Evolutionary conservation across 1,140 invertebrate genomes (phyloP).

Genomic region (Paraescarpia echinospica): DNA sequence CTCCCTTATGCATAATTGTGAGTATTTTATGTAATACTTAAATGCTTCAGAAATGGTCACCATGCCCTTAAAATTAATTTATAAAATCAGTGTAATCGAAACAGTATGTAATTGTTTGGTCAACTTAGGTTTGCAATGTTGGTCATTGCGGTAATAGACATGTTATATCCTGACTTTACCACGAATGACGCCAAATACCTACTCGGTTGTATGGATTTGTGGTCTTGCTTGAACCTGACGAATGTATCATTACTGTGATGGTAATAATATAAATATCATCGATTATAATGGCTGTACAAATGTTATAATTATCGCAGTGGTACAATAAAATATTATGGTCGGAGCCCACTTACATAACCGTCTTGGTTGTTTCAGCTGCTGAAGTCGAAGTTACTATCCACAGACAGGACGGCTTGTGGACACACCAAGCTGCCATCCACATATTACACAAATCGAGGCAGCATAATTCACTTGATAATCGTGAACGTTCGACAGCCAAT

Average conservation of each 20-base stretch:
- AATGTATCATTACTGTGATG: neutral
- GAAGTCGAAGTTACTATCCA: neutral
- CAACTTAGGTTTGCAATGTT: too few relatives aligned
- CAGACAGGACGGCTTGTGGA: neutral
- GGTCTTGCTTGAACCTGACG: neutral
- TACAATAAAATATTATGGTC: neutral
- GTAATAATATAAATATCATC: neutral
- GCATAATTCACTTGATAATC: neutral
- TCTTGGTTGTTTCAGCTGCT: neutral
- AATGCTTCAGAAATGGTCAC: too few relatives aligned
- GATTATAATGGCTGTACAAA: neutral
- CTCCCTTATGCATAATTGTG: too few relatives aligned
- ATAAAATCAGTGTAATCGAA: too few relatives aligned
- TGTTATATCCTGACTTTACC: neutral
- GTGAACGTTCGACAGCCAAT: neutral
- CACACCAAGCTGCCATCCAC: neutral
- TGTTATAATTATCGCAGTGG: neutral
- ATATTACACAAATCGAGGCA: neutral
- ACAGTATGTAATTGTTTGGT: too few relatives aligned
- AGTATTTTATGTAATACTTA: too few relatives aligned
- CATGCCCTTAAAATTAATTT: too few relatives aligned
- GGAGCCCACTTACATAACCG: neutral
- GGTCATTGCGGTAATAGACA: neutral
- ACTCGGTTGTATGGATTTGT: too few relatives aligned
- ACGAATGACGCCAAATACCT: neutral